phyloP scores from a whole-genome alignment of 1,140 invertebrate species.

The Dufourea novaeangliae region DNA sequence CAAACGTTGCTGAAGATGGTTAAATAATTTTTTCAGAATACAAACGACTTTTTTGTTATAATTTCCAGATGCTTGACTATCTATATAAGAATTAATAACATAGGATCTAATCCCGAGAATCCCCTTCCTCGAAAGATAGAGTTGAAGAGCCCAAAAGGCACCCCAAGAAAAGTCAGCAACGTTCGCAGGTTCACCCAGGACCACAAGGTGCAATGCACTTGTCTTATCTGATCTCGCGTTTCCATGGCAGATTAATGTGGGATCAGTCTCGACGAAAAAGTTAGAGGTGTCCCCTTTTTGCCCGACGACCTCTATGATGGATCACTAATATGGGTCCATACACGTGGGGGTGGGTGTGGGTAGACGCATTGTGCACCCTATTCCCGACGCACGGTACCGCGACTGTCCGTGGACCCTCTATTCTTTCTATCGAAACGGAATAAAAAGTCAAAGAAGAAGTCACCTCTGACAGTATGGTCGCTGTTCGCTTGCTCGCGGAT shows the following conservation, averaged over 20 bases:
- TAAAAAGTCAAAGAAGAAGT: conserved; percentile 34
- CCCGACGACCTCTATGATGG: conserved; percentile 64
- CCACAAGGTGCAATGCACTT: conserved; percentile 34
- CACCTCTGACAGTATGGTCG: conserved; percentile 9
- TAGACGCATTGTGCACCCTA: conserved; percentile 59
- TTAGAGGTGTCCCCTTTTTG: conserved; percentile 43
- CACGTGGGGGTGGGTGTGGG: conserved; percentile 8
- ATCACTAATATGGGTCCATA: conserved; percentile 75
- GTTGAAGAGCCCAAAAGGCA: background rate
- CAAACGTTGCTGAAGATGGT: too few relatives aligned
- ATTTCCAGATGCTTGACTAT: too few relatives aligned
- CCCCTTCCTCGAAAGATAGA: background rate
- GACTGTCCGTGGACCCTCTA: conserved; percentile 11
- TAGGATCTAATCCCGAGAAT: too few relatives aligned
- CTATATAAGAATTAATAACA: too few relatives aligned
- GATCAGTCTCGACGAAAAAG: conserved; percentile 64
- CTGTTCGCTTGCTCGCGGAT: conserved; percentile 66
- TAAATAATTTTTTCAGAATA: too few relatives aligned
- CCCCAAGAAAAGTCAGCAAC: too few relatives aligned
- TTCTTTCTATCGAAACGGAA: background rate
- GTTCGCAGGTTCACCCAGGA: background rate
- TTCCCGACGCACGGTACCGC: conserved; percentile 47
- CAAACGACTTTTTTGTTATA: too few relatives aligned
- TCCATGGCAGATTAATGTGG: conserved; percentile 75
- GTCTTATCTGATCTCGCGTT: conserved; percentile 70